These are phyloP conservation scores for Thunnus maccoyii DNA, from an alignment of 2,113 vertebrate species.

Conservation along the genomic window DNA sequence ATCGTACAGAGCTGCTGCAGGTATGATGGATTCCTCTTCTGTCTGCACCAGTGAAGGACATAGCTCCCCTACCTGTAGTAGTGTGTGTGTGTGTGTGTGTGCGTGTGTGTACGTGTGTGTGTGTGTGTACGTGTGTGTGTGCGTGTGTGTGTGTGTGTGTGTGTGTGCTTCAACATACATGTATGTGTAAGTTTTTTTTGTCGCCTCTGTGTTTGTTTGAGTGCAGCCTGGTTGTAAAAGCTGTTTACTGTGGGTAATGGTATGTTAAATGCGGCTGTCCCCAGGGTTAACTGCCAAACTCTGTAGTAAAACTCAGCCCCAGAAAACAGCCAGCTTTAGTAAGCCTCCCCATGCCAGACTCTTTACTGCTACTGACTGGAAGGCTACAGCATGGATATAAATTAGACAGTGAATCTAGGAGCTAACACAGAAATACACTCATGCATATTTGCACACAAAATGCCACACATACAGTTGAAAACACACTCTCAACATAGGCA, in stretches of 20 bases:
- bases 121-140: not conserved
- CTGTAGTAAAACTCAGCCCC: slow-evolving; percentile 56
- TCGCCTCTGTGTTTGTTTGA: slow-evolving; percentile 31
- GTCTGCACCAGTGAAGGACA: slow-evolving; percentile 70
- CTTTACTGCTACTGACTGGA: slow-evolving; percentile 49
- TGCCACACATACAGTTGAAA: not conserved
- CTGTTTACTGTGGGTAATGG: slow-evolving; percentile 72
- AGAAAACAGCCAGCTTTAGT: slow-evolving; percentile 35
- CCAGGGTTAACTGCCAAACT: slow-evolving; percentile 59
- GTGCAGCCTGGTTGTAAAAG: slow-evolving; percentile 60
- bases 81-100: slow-evolving; percentile 1
- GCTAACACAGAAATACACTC: not conserved
- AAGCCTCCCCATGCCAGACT: not conserved
- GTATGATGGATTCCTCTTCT: slow-evolving; percentile 76
- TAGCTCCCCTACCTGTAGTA: slow-evolving; percentile 30
- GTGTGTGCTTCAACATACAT: not conserved
- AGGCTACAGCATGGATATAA: slow-evolving; percentile 22
- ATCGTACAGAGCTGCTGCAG: slow-evolving; percentile 54
- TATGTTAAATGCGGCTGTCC: slow-evolving; percentile 70
- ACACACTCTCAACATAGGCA: not conserved
- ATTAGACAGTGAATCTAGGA: slow-evolving; percentile 17
- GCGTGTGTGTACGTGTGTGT: no score
- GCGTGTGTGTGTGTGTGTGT: slow-evolving; percentile 1
- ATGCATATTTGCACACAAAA: not conserved
- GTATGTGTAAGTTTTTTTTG: not conserved